These are phyloP conservation scores for Drosophila melanosoma DNA, from an alignment of 2,888 invertebrate genomes.

Conservation along the genomic window DNA sequence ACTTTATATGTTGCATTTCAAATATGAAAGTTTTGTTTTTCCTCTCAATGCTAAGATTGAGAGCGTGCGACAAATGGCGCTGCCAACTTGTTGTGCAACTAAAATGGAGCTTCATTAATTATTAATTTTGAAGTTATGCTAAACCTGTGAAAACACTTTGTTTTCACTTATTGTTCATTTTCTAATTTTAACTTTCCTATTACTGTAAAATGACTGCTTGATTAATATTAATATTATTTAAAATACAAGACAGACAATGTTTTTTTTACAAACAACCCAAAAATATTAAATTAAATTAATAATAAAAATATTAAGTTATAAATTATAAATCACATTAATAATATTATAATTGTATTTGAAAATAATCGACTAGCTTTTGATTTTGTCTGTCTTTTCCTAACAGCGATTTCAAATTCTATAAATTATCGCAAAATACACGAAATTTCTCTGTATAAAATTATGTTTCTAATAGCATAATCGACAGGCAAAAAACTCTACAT, in stretches of 20 bases:
- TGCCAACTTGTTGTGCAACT: constrained; percentile 34
- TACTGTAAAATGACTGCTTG: not conserved
- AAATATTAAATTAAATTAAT: too few relatives aligned
- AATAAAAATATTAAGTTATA: too few relatives aligned
- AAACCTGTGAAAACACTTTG: not conserved
- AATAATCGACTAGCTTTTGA: not conserved
- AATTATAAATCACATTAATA: not conserved
- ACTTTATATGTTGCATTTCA: constrained; percentile 48
- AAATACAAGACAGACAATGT: not conserved
- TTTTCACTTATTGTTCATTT: not conserved
- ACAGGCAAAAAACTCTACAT: not conserved
- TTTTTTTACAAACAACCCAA: too few relatives aligned
- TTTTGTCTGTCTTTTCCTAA: not conserved
- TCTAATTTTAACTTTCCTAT: not conserved
- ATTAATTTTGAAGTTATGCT: not conserved
- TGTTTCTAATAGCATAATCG: not conserved
- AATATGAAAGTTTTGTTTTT: constrained; percentile 56
- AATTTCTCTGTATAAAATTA: not conserved
- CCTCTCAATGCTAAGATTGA: constrained; percentile 31
- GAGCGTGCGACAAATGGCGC: constrained; percentile 19
- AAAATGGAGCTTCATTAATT: constrained; percentile 13
- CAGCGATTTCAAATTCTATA: not conserved
- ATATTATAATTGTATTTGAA: not conserved
- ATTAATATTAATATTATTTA: not conserved
- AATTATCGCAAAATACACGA: not conserved